These are phyloP conservation scores for Berghia stephanieae DNA, from an alignment of 1,140 invertebrate species.

Conservation along the genomic window DNA sequence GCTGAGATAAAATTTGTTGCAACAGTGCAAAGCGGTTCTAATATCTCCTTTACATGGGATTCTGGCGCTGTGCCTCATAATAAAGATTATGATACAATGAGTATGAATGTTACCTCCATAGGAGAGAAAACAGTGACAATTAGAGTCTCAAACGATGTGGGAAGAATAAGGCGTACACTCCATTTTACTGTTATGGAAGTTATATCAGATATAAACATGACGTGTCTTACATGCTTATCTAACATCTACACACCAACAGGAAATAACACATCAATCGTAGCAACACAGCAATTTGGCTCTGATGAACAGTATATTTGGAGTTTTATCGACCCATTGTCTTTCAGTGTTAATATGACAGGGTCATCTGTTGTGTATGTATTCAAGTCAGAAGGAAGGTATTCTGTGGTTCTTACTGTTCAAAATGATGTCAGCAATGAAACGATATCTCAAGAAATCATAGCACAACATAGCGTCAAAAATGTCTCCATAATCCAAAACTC, in stretches of 20 bases:
- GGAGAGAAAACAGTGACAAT: constrained; percentile 37
- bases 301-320: constrained; percentile 33
- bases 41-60: constrained; percentile 35
- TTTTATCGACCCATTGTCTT: neutral
- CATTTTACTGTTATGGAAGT: constrained; percentile 36
- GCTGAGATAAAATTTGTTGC: constrained; percentile 20
- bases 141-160: constrained; percentile 47
- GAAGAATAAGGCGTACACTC: constrained; percentile 17
- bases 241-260: constrained; percentile 31
- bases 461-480: constrained; percentile 33
- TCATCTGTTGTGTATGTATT: neutral
- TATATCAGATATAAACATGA: constrained; percentile 35
- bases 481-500: constrained; percentile 15
- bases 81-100: neutral
- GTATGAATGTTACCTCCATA: constrained; percentile 24
- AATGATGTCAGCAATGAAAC: constrained; percentile 27
- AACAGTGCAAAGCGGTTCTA: constrained; percentile 27
- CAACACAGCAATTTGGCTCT: constrained; percentile 23
- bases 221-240: constrained; percentile 35
- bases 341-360: neutral
- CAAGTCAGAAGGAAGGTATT: neutral
- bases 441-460: constrained; percentile 1
- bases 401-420: neutral
- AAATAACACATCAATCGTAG: constrained; percentile 21
- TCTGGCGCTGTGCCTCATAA: constrained; percentile 13